Base-by-base conservation (phyloP, 2,888 invertebrate genomes). In the Acanthosepion esculentum region DNA sequence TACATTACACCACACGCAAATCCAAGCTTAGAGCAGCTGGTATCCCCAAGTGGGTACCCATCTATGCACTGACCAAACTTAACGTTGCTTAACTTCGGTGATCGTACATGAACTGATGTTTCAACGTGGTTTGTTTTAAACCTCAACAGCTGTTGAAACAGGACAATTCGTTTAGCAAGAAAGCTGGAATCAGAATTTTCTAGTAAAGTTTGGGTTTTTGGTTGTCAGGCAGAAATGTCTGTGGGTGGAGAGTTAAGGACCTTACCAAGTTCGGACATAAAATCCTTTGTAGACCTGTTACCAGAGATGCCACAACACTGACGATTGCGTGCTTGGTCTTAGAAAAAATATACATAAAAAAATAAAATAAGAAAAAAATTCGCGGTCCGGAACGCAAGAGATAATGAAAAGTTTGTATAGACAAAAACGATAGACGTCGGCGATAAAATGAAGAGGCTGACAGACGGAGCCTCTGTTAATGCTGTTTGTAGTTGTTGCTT, bases 281-380 rank as follows among this genome's bases (percentile, higher is more conserved):
- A 78, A 78, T n/a, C n/a, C 15, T 78, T 78, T 78, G 78, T n/a
- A 78, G 78, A 78, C 15, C 78, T 78, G 78, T 78, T 78, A n/a
- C n/a, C n/a, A 78, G 78, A 78, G 78, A 78, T 78, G 78, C 78
- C 78, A 78, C n/a, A 78, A 78, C 78, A 78, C 78, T 78, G n/a
- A n/a, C 33, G n/a, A n/a, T n/a, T 78, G n/a, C 78, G 33, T 78
- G 33, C 12, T 78, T n/a, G n/a, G n/a, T 33, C n/a, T n/a, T 78
- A n/a, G 15, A 78, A 78, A n/a, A 78, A 78, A 15, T 10, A n/a
- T 10, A 78, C 15, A n/a, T 10, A 78, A 78, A n/a, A n/a, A n/a
- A 15, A 78, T 12, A n/a, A 29, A 12, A n/a, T 7, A n/a, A n/a
- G 18, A 78, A 23, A 64, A 64, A 26, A 64, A 23, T 64, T 12